phyloP scores from a whole-genome alignment of 2,113 vertebrate species.

The Salminus brasiliensis region DNA sequence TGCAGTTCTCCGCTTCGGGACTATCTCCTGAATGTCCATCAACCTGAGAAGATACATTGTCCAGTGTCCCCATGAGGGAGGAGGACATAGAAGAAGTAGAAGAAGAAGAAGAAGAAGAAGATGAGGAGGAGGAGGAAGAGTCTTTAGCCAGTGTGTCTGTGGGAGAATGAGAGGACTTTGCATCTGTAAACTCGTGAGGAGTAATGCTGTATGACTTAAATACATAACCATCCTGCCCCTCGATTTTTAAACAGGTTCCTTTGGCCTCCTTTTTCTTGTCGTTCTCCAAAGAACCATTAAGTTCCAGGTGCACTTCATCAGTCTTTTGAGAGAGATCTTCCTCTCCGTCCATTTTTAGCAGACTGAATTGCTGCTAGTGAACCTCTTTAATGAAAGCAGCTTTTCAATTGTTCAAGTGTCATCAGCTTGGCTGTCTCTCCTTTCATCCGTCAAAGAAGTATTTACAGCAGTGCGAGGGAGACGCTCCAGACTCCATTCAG shows the following conservation, averaged over 20 bases:
- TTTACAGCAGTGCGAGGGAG: constrained; percentile 54
- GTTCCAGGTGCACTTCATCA: constrained; percentile 61
- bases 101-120: too few species aligned
- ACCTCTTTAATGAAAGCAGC: constrained; percentile 62
- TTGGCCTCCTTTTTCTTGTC: constrained; percentile 73
- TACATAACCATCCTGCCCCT: constrained; percentile 80
- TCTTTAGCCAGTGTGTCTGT: constrained; percentile 72
- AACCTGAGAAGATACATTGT: constrained; percentile 72
- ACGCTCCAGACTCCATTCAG: constrained; percentile 69
- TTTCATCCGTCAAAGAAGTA: constrained; percentile 57
- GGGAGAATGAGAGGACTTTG: constrained; percentile 58
- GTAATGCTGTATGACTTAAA: constrained; percentile 78
- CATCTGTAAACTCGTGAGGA: constrained; percentile 59
- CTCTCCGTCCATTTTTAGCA: constrained; percentile 76
- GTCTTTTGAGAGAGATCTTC: constrained; percentile 68
- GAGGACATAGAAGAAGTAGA: constrained; percentile 72
- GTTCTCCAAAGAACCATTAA: constrained; percentile 62
- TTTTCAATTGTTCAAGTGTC: constrained; percentile 63
- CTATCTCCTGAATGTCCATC: constrained; percentile 60
- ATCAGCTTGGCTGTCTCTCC: constrained; percentile 62
- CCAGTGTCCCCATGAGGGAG: constrained; percentile 67
- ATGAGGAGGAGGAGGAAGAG: too few species aligned
- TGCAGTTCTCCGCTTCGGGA: constrained; percentile 55
- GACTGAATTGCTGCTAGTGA: constrained; percentile 62
- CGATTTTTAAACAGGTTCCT: constrained; percentile 75